These are phyloP conservation scores for Leptura quadrifasciata DNA, from an alignment of 2,888 invertebrate species.

Conservation along the genomic window DNA sequence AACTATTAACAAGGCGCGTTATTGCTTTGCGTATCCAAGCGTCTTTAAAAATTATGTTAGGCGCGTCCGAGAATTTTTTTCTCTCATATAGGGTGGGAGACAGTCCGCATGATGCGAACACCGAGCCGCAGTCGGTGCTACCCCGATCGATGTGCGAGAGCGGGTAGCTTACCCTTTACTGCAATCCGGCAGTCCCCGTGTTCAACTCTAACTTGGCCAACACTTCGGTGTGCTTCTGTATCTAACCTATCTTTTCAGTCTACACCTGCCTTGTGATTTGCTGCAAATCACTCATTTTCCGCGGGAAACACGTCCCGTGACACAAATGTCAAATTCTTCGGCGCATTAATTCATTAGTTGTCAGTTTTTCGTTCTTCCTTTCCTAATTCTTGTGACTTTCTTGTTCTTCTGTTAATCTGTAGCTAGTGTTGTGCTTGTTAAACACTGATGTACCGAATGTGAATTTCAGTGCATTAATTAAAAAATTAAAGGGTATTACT, in stretches of 20 bases:
- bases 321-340: not conserved
- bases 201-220: constrained; percentile 61
- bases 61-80: constrained; percentile 9
- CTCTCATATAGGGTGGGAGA: constrained; percentile 55
- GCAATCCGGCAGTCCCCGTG: constrained; percentile 67
- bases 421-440: constrained; percentile 23
- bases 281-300: constrained; percentile 24
- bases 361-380: constrained; percentile 24
- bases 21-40: not conserved
- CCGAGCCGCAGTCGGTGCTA: constrained; percentile 65
- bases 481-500: not conserved
- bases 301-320: constrained; percentile 40
- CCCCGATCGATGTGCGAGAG: constrained; percentile 68
- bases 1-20: not conserved
- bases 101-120: constrained; percentile 62
- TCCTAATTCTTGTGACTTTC: constrained; percentile 33
- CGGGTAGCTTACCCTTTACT: constrained; percentile 64
- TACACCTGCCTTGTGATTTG: constrained; percentile 35
- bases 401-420: constrained; percentile 35
- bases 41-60: constrained; percentile 4
- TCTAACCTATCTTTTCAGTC: constrained; percentile 56
- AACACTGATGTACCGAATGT: constrained; percentile 15
- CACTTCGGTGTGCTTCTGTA: constrained; percentile 55
- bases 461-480: constrained; percentile 6
- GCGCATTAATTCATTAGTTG: not conserved